These are phyloP conservation scores for Lepidurus apus DNA, from an alignment of 1,140 invertebrate genomes.

Conservation along the genomic window DNA sequence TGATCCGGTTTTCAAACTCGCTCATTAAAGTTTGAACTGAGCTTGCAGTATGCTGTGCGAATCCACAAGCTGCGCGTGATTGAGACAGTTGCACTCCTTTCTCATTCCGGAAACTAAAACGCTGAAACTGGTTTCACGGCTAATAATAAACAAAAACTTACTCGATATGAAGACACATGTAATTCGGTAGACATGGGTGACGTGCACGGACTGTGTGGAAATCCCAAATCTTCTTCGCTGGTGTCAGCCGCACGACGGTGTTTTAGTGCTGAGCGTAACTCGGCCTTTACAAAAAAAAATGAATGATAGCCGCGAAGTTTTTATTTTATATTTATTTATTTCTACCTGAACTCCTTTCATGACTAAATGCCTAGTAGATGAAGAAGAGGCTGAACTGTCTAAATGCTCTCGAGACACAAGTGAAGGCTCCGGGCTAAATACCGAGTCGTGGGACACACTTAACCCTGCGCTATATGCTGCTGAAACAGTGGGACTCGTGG, in stretches of 20 bases:
- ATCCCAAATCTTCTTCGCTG: slow-evolving; percentile 55
- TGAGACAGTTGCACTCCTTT: too few species aligned
- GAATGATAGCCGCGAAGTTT: background rate
- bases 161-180: slow-evolving; percentile 24
- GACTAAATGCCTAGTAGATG: background rate
- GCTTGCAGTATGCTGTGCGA: too few species aligned
- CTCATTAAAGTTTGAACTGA: too few species aligned
- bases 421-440: slow-evolving; percentile 52
- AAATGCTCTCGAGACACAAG: background rate
- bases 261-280: slow-evolving; percentile 43
- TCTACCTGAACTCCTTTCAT: slow-evolving; percentile 3
- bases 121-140: background rate
- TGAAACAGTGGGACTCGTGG: slow-evolving; percentile 27
- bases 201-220: slow-evolving; percentile 53
- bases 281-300: background rate
- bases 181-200: slow-evolving; percentile 43
- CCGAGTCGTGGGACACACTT: slow-evolving; percentile 70
- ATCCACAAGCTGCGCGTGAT: too few species aligned
- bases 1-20: too few species aligned
- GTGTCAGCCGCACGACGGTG: slow-evolving; percentile 47
- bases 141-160: background rate
- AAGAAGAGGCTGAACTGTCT: background rate
- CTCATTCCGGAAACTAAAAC: background rate
- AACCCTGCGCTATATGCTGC: slow-evolving; percentile 44
- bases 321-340: background rate